These are phyloP conservation scores for Falcunculus frontatus DNA, from an alignment of 2,113 vertebrate genomes.

Conservation along the genomic window DNA sequence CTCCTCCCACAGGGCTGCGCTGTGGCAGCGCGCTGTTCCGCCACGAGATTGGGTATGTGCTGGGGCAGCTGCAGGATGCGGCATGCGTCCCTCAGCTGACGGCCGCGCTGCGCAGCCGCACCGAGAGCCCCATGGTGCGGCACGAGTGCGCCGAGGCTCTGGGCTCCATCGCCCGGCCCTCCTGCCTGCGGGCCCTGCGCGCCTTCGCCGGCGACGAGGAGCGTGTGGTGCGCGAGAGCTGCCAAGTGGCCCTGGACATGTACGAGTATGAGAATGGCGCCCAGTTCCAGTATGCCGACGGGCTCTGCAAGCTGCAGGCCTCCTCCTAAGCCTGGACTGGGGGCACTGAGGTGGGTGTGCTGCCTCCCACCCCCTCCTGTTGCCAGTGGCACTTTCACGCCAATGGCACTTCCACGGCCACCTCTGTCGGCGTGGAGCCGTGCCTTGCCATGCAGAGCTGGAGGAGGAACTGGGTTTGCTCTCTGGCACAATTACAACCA, in stretches of 20 bases:
- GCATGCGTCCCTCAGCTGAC: slow-evolving; percentile 80
- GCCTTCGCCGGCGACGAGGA: slow-evolving; percentile 74
- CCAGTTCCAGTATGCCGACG: slow-evolving; percentile 89
- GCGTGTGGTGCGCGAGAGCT: slow-evolving; percentile 92
- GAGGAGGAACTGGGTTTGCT: not conserved
- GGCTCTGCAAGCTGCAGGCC: slow-evolving; percentile 65
- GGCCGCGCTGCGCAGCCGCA: slow-evolving; percentile 47
- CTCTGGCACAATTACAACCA: not conserved
- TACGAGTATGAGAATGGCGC: slow-evolving; percentile 77
- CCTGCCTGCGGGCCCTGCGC: slow-evolving; percentile 81
- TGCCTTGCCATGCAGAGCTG: rapidly evolving
- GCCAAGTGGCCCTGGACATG: slow-evolving; percentile 93
- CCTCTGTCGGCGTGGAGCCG: rapidly evolving
- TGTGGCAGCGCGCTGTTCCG: slow-evolving; percentile 88
- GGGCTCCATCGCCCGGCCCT: slow-evolving; percentile 85
- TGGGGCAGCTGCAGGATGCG: slow-evolving; percentile 91
- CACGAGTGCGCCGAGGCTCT: slow-evolving; percentile 94
- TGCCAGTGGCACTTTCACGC: rapidly evolving
- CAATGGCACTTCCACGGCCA: rapidly evolving
- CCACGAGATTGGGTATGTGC: slow-evolving; percentile 90
- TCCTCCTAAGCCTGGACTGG: not conserved
- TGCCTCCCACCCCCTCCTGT: not conserved
- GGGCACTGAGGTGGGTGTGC: rapidly evolving
- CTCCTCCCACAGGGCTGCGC: slow-evolving; percentile 72
- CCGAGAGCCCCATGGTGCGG: slow-evolving; percentile 90